Percentiles rank a stretch among this genome's conserved stretches.
Evolutionary conservation across 1,140 invertebrate species (phyloP).

Genomic region (Xylocopa sonorina): DNA sequence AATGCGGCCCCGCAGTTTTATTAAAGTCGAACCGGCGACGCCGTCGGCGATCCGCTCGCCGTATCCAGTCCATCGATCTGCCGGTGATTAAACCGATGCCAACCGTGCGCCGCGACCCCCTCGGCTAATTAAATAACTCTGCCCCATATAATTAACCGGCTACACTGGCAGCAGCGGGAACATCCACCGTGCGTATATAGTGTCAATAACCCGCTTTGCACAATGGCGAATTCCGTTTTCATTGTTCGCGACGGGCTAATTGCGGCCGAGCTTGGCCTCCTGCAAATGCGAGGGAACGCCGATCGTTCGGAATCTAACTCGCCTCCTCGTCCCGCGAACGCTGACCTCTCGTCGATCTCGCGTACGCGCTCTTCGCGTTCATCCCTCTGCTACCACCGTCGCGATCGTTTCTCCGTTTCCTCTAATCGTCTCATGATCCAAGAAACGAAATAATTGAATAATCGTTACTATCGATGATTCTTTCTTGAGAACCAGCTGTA

Average conservation of each 20-base stretch:
- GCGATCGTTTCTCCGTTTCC: background rate
- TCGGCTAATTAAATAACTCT: conserved; percentile 60
- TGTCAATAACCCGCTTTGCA: conserved; percentile 30
- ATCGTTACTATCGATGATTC: too few relatives aligned
- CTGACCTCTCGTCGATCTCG: background rate
- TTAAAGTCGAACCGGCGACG: conserved; percentile 59
- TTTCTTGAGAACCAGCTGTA: too few relatives aligned
- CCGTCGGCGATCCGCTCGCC: background rate
- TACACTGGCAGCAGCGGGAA: conserved; percentile 23
- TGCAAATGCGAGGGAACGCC: conserved; percentile 14
- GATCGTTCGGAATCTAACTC: background rate
- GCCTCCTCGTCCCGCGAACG: background rate
- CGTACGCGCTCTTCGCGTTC: background rate
- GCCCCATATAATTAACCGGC: conserved; percentile 61
- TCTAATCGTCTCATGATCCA: too few relatives aligned
- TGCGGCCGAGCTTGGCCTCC: conserved; percentile 30
- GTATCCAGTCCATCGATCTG: conserved; percentile 40
- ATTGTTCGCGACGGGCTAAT: conserved; percentile 35
- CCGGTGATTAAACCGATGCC: conserved; percentile 33
- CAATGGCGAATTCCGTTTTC: conserved; percentile 52
- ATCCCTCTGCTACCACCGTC: too few relatives aligned
- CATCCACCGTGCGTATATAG: background rate
- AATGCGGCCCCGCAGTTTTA: conserved; percentile 54
- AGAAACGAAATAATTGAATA: background rate
- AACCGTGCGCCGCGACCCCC: conserved; percentile 11